These are phyloP conservation scores for Philotrypesis tridentata DNA, from an alignment of 1,140 invertebrate species.

Conservation along the genomic window DNA sequence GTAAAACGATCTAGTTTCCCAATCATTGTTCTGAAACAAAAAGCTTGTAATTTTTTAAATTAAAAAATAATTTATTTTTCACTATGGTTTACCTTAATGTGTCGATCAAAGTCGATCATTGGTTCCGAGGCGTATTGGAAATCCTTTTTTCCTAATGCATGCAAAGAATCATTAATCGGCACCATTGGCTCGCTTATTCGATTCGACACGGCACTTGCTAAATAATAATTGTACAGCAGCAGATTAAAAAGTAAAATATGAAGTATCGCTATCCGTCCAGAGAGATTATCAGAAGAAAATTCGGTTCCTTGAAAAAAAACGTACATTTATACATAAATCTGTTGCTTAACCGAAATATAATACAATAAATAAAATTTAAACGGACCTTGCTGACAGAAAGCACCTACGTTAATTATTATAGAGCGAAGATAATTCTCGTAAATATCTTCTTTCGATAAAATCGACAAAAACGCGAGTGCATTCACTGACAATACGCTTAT, in stretches of 20 bases:
- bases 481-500: conserved; percentile 25
- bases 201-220: conserved; percentile 41
- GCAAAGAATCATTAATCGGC: conserved; percentile 30
- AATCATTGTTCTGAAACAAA: conserved; percentile 37
- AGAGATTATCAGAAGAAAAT: conserved; percentile 30
- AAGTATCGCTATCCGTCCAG: conserved; percentile 26
- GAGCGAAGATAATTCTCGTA: conserved; percentile 35
- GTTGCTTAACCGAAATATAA: background rate
- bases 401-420: conserved; percentile 33
- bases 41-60: background rate
- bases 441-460: conserved; percentile 10
- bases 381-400: conserved; percentile 42
- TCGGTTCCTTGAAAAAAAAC: conserved; percentile 31
- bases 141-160: conserved; percentile 12
- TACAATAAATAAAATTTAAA: background rate
- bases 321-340: background rate
- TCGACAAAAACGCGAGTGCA: conserved; percentile 4
- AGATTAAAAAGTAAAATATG: conserved; percentile 35
- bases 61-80: background rate
- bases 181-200: conserved; percentile 22
- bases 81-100: conserved; percentile 22
- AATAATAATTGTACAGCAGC: conserved; percentile 38
- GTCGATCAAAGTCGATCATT: background rate
- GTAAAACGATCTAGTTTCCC: conserved; percentile 47
- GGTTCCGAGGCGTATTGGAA: conserved; percentile 28